Percentiles rank a stretch among this genome's conserved stretches.
These are phyloP conservation scores for Ormyrus pomaceus DNA, from an alignment of 2,888 invertebrate species.

Conservation along the genomic window DNA sequence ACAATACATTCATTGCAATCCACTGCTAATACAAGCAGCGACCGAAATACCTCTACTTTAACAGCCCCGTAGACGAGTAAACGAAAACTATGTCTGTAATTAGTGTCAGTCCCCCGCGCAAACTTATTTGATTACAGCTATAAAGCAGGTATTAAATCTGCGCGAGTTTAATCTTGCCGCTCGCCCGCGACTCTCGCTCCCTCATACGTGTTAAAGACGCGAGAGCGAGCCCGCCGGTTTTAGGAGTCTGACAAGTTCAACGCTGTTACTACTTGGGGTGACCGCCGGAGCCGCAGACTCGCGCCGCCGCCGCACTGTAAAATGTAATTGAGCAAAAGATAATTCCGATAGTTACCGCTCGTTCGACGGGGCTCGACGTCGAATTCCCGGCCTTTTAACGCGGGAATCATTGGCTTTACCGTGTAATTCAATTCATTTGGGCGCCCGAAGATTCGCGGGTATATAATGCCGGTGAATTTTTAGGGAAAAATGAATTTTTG, in stretches of 20 bases:
- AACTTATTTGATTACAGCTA: constrained; percentile 43
- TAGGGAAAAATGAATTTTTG: too few species aligned
- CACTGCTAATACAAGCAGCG: background rate
- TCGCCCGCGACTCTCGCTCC: background rate
- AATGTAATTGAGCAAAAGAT: constrained; percentile 28
- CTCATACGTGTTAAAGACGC: constrained; percentile 23
- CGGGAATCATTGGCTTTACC: background rate
- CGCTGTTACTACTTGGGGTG: constrained; percentile 43
- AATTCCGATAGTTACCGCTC: constrained; percentile 21
- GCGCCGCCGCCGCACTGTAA: constrained; percentile 2
- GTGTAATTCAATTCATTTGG: too few species aligned
- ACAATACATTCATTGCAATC: too few species aligned
- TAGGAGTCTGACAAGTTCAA: constrained; percentile 46
- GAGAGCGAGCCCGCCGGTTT: background rate
- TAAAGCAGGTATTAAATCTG: constrained; percentile 38
- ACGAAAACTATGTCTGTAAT: constrained; percentile 20
- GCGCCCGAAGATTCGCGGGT: too few species aligned
- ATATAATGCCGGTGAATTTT: too few species aligned
- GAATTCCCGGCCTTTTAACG: constrained; percentile 2
- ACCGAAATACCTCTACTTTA: background rate
- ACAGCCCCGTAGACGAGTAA: background rate
- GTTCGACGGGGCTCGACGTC: background rate
- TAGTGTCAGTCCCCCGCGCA: background rate
- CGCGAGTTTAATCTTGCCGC: constrained; percentile 42
- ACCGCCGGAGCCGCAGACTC: constrained; percentile 35